Base-by-base conservation (phyloP, 2,888 invertebrate species). In the Rhingia campestris region DNA sequence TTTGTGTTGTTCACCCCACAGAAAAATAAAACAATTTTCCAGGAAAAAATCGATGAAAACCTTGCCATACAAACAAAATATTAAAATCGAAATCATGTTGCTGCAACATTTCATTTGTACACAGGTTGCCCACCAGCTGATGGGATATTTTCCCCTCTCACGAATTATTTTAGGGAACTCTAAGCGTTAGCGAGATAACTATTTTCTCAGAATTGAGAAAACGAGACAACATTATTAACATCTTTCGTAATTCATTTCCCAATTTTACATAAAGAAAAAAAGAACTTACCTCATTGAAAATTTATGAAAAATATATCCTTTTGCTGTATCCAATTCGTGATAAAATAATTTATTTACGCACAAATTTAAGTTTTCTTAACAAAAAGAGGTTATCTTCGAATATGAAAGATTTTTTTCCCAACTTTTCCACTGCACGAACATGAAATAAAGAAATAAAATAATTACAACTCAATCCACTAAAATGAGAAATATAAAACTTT, bases 361-460 rank as follows among this genome's bases (percentile, higher is more conserved):
- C 49, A 22, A 47, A 35, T 63, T 47, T 49, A 39, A 14, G 6
- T 51, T 47, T 53, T 41, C 47, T 64, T 66, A n/a, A 32, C 1
- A 43, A 35, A 53, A 32, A 67, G 33, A 53, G 9, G 47, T 61
- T 61, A 43, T 47, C 12, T 58, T 51, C 1, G n/a, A 22, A 37
- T 14, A 32, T 33, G 10, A 22, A 32, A 30, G 33, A 4, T 58
- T 58, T 45, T 63, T 63, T 61, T 63, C 49, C 41, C 30, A 33
- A 54, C 41, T 43, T 32, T 58, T 12, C 41, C 81, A 81, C 81
- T 76, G 54, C 66, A 30, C 70, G 49, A 61, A 41, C 67, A 81
- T 81, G 75, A 81, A 81, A 81, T 39, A 61, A 54, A 72, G 14
- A 4, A 81, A 70, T 63, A 69, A 32, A 22, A 58, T 58, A 74